These are phyloP conservation scores for Mythimna ferrago DNA, from an alignment of 2,888 invertebrate genomes.

Conservation along the genomic window DNA sequence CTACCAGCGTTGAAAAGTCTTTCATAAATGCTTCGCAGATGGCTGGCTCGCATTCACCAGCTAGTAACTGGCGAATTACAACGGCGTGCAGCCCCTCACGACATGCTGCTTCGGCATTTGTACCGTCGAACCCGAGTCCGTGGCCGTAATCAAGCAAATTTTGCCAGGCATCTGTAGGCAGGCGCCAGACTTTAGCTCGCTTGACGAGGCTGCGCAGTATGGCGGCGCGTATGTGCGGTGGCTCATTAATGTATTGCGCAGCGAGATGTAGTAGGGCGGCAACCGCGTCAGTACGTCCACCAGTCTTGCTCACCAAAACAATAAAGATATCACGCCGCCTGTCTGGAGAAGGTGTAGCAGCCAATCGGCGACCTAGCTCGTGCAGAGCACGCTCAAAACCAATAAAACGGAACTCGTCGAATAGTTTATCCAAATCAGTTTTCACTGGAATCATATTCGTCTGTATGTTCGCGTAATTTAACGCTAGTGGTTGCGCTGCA, in stretches of 20 bases:
- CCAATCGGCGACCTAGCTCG: conserved; percentile 74
- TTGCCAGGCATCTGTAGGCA: conserved; percentile 73
- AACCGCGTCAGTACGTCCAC: conserved; percentile 72
- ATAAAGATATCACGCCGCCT: conserved; percentile 80
- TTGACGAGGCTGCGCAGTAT: conserved; percentile 79
- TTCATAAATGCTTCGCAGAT: conserved; percentile 70
- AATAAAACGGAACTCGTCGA: conserved; percentile 76
- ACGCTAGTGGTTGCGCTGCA: not conserved
- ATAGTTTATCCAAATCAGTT: conserved; percentile 74
- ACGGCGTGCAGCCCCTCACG: conserved; percentile 79
- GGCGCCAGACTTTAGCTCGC: conserved; percentile 78
- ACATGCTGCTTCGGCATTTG: conserved; percentile 69
- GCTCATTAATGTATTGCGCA: conserved; percentile 74
- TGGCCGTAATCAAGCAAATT: conserved; percentile 73
- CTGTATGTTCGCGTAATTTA: not conserved
- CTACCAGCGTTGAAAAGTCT: conserved; percentile 72
- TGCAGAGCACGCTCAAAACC: conserved; percentile 75
- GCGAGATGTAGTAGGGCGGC: conserved; percentile 72
- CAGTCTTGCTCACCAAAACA: conserved; percentile 81
- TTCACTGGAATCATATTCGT: conserved; percentile 25
- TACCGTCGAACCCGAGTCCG: conserved; percentile 79
- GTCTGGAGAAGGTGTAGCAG: conserved; percentile 71
- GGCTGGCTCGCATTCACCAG: conserved; percentile 51
- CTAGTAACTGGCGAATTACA: conserved; percentile 74
- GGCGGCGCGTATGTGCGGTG: conserved; percentile 76